phyloP scores from a whole-genome alignment of 2,113 vertebrate species.

The Zosterops hypoxanthus region DNA sequence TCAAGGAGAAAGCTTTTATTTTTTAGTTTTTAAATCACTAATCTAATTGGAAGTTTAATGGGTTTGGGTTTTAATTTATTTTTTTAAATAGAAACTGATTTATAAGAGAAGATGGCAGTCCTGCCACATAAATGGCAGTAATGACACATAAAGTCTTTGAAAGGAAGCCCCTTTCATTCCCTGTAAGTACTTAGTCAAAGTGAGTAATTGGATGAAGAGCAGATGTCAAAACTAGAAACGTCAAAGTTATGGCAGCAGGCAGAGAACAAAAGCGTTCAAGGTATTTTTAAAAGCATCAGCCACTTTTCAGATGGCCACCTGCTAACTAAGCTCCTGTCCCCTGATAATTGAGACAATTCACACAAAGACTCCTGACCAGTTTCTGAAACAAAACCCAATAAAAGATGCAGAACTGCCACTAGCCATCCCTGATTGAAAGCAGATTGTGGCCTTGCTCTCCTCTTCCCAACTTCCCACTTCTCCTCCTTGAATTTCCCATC shows the following conservation, averaged over 20 bases:
- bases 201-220: conserved; percentile 30
- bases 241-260: background rate
- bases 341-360: background rate
- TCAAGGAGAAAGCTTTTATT: accelerated
- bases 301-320: conserved; percentile 2
- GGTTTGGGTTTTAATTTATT: background rate
- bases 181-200: background rate
- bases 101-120: background rate
- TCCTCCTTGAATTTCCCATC: background rate
- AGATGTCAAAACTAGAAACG: conserved; percentile 11
- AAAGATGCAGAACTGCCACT: background rate
- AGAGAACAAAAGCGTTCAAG: background rate
- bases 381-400: conserved; percentile 18
- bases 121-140: background rate
- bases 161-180: background rate
- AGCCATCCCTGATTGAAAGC: background rate
- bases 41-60: background rate
- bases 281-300: background rate
- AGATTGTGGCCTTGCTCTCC: background rate
- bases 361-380: background rate
- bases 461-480: background rate
- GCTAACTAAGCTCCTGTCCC: conserved; percentile 3
- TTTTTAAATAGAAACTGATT: background rate
- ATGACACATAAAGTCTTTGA: background rate
- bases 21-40: background rate